Conservation (phyloP, 2,888 invertebrate species). For the Chalcosyrphus nemorum region DNA sequence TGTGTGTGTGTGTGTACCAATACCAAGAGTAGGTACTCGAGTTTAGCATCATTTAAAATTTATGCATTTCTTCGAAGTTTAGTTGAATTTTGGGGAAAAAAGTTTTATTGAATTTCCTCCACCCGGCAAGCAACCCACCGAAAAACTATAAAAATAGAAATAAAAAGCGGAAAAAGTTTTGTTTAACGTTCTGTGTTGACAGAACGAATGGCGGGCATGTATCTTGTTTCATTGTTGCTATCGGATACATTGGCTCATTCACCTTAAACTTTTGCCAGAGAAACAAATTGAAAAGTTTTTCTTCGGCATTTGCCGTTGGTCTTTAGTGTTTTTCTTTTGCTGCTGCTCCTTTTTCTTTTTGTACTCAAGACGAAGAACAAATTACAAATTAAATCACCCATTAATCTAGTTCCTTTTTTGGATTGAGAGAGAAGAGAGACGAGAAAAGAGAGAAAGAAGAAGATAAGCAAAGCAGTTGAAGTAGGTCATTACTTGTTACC, state of each 20-base stretch:
- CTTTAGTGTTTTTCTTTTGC: not conserved
- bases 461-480: slow-evolving; percentile 35
- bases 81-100: slow-evolving; percentile 32
- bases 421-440: too few species aligned
- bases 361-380: slow-evolving; percentile 1
- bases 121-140: too few species aligned
- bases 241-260: slow-evolving; percentile 22
- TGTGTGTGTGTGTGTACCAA: not conserved
- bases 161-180: slow-evolving; percentile 10
- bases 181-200: slow-evolving; percentile 15
- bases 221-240: slow-evolving; percentile 29
- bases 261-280: slow-evolving; percentile 49
- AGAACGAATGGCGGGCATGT: not conserved
- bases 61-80: slow-evolving; percentile 38
- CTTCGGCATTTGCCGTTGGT: too few species aligned
- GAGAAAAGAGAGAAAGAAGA: not conserved
- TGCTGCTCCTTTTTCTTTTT: not conserved
- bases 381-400: slow-evolving; percentile 37
- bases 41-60: slow-evolving; percentile 12
- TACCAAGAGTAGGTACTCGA: not conserved
- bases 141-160: slow-evolving; percentile 22
- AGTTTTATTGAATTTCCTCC: slow-evolving; percentile 48
- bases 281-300: slow-evolving; percentile 56
- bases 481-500: slow-evolving; percentile 41
- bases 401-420: slow-evolving; percentile 22